Percentiles rank a stretch among this genome's conserved stretches.
Conservation (phyloP, 1,140 invertebrate species). For the Drosophila malerkotliana region DNA sequence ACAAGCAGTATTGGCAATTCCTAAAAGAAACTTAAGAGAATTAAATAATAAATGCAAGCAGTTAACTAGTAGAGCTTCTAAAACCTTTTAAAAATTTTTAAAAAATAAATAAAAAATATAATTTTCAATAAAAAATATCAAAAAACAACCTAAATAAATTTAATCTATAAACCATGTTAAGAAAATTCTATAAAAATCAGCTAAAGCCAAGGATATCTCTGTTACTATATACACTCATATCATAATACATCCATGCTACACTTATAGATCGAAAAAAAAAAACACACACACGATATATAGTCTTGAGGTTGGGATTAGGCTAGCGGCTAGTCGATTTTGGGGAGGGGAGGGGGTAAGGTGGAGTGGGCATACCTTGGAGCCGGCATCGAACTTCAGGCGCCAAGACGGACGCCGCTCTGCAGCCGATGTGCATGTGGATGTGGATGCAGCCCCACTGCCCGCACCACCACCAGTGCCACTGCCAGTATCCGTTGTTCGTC, state of each 20-base stretch:
- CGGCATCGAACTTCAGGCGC: constrained; percentile 94
- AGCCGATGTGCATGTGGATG: constrained; percentile 38
- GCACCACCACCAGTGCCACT: constrained; percentile 26
- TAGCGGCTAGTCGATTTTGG: constrained; percentile 21
- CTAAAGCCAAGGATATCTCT: constrained; percentile 12
- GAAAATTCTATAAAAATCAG: constrained; percentile 2
- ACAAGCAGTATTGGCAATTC: constrained; percentile 43
- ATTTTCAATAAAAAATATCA: background rate
- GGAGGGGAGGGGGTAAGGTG: constrained; percentile 18
- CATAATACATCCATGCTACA: constrained; percentile 58
- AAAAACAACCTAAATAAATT: background rate
- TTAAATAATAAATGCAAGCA: background rate
- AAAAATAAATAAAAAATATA: too few species aligned
- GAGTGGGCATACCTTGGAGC: constrained; percentile 90
- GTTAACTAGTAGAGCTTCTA: background rate
- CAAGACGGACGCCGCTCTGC: constrained; percentile 93
- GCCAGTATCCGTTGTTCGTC: constrained; percentile 51
- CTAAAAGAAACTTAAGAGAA: constrained; percentile 8
- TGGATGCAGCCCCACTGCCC: background rate
- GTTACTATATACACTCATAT: constrained; percentile 32
- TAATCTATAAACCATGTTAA: constrained; percentile 15
- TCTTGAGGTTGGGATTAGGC: constrained; percentile 27
- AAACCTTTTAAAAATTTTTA: background rate
- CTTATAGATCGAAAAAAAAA: constrained; percentile 43
- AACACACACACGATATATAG: background rate